A percentile compares a stretch with the other conserved stretches of the same genome.
Evolutionary conservation across 2,888 invertebrate genomes (phyloP).

Genomic region (Brassicogethes aeneus): DNA sequence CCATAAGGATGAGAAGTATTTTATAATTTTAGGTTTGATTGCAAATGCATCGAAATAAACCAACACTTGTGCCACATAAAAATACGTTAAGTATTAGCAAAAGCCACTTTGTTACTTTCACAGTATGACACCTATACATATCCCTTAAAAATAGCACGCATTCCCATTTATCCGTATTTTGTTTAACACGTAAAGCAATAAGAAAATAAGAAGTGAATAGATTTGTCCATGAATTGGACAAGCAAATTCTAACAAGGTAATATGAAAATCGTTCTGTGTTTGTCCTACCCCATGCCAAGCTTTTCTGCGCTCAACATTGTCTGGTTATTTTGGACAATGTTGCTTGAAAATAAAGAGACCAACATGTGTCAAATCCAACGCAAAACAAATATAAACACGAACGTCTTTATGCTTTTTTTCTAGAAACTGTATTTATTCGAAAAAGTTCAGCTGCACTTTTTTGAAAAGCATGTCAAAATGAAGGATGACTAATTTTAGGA

Average conservation of each 20-base stretch:
- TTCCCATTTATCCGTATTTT: too few species aligned
- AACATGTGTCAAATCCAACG: constrained; percentile 6
- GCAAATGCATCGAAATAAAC: too few species aligned
- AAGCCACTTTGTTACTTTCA: too few species aligned
- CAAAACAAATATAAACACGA: constrained; percentile 1
- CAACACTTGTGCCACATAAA: too few species aligned
- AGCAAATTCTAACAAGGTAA: not conserved
- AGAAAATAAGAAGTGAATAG: not conserved
- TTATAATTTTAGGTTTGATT: too few species aligned
- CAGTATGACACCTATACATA: too few species aligned
- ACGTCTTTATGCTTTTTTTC: not conserved
- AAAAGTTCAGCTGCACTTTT: not conserved
- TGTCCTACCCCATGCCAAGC: not conserved
- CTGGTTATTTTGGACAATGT: not conserved
- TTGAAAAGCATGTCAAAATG: too few species aligned
- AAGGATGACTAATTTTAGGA: too few species aligned
- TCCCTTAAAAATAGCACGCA: too few species aligned
- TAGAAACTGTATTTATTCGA: not conserved
- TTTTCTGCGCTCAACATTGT: not conserved
- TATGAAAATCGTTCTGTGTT: not conserved
- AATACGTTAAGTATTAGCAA: too few species aligned
- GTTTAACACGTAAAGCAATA: not conserved
- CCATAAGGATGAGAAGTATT: too few species aligned
- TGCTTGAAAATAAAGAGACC: constrained; percentile 3
- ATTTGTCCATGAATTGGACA: not conserved